A percentile compares a stretch with the other conserved stretches of the same genome.
phyloP scores from a whole-genome alignment of 37 sponge, comb jelly and placozoan genomes.

The Chondrosia reniformis region DNA sequence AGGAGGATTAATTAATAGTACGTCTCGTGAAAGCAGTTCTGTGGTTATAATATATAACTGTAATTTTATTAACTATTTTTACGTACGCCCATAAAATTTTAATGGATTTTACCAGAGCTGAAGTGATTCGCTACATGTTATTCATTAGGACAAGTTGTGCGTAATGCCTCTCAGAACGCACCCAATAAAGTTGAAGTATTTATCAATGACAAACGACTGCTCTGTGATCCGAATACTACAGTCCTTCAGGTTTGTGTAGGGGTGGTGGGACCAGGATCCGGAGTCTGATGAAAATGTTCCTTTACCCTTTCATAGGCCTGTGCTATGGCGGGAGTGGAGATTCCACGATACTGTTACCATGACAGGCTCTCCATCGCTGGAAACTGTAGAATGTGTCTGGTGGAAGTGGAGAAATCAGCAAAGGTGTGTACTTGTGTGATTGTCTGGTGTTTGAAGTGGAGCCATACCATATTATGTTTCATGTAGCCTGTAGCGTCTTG shows the following conservation, averaged over 20 bases:
- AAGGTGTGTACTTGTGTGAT: constrained; percentile 49
- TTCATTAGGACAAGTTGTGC: too few relatives aligned
- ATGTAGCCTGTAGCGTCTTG: constrained; percentile 89
- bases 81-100: too few relatives aligned
- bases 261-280: not conserved
- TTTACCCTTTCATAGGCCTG: constrained; percentile 64
- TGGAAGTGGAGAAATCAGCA: constrained; percentile 90
- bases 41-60: too few relatives aligned
- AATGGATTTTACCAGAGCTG: too few relatives aligned
- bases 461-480: not conserved
- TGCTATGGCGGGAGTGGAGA: constrained; percentile 85
- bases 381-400: constrained; percentile 97
- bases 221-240: constrained; percentile 87
- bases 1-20: too few relatives aligned
- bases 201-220: constrained; percentile 78
- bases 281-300: not conserved
- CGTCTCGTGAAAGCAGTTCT: too few relatives aligned
- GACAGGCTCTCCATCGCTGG: constrained; percentile 95
- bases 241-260: constrained; percentile 68
- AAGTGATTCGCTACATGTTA: too few relatives aligned
- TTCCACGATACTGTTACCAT: constrained; percentile 96
- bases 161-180: constrained; percentile 45
- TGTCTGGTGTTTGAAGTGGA: not conserved
- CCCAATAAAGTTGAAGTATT: constrained; percentile 88
- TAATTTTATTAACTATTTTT: too few relatives aligned